These are phyloP conservation scores for Macrobrachium nipponense DNA, from an alignment of 1,140 invertebrate species.

Conservation along the genomic window DNA sequence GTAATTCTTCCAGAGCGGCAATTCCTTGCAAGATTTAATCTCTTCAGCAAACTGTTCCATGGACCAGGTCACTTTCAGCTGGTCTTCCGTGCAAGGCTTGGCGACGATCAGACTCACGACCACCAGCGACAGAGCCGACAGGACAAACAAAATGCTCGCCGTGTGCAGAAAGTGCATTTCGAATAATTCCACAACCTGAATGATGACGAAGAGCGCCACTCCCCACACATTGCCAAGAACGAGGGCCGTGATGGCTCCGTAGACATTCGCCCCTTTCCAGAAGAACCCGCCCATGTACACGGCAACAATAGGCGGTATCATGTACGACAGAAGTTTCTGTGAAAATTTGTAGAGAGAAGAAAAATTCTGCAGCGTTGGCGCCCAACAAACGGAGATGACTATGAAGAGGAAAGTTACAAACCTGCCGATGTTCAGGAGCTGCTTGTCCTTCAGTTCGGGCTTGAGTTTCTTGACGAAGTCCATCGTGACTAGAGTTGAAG, in stretches of 20 bases:
- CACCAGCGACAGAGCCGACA: not conserved
- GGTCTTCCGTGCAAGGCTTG: not conserved
- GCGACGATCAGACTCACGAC: not conserved
- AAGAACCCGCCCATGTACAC: constrained; percentile 1
- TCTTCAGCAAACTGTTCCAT: not conserved
- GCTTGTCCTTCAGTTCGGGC: not conserved
- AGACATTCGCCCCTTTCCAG: not conserved
- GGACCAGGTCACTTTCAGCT: not conserved
- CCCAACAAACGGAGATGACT: not conserved
- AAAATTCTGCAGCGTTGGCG: not conserved
- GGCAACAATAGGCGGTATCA: not conserved
- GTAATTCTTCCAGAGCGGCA: constrained; percentile 12
- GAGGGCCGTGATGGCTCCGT: not conserved
- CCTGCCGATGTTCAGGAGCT: not conserved
- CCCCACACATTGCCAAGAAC: not conserved
- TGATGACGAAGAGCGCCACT: not conserved
- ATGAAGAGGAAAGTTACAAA: not conserved
- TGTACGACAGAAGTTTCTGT: not conserved
- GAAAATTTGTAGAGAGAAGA: not conserved
- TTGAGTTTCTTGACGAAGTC: not conserved
- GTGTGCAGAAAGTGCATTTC: not conserved
- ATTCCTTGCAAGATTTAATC: not conserved
- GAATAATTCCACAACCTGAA: not conserved
- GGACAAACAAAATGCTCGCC: not conserved
- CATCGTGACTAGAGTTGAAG: constrained; percentile 5